A percentile compares a stretch with the other conserved stretches of the same genome.
phyloP scores from a whole-genome alignment of 2,797 vertebrate species.

The Microtus californicus region DNA sequence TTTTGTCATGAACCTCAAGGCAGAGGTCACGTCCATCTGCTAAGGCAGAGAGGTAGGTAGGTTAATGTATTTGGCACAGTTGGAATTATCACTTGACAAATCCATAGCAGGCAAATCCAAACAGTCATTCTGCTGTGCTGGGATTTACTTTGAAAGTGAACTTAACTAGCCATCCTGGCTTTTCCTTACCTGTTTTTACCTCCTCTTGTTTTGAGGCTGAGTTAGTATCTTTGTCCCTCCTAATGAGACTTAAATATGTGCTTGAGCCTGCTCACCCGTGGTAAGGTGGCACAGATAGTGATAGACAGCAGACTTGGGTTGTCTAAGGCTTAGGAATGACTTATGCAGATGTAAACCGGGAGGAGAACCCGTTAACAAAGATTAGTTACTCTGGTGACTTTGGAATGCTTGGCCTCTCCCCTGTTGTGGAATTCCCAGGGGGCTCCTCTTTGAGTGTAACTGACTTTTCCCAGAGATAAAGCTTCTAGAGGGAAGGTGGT shows the following conservation, averaged over 20 bases:
- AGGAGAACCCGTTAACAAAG: not conserved
- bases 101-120: conserved; percentile 9
- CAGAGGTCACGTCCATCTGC: not conserved
- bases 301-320: conserved; percentile 2
- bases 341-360: not conserved
- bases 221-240: not conserved
- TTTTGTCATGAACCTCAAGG: not conserved
- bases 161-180: not conserved
- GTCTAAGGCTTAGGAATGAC: not conserved
- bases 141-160: conserved; percentile 27
- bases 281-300: not conserved
- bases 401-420: not conserved
- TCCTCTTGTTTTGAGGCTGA: not conserved
- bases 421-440: not conserved
- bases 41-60: not conserved
- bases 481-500: not conserved
- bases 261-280: not conserved
- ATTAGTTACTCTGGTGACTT: not conserved
- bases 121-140: not conserved
- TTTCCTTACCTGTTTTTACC: conserved; percentile 39
- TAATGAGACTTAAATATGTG: conserved; percentile 13
- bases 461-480: conserved; percentile 10
- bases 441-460: not conserved
- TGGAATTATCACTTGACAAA: not conserved
- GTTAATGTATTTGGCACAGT: not conserved